Evolutionary conservation across 1,140 invertebrate genomes (phyloP), one percentile per base, ranked within the genome.

Genomic region (Littorina saxatilis): DNA sequence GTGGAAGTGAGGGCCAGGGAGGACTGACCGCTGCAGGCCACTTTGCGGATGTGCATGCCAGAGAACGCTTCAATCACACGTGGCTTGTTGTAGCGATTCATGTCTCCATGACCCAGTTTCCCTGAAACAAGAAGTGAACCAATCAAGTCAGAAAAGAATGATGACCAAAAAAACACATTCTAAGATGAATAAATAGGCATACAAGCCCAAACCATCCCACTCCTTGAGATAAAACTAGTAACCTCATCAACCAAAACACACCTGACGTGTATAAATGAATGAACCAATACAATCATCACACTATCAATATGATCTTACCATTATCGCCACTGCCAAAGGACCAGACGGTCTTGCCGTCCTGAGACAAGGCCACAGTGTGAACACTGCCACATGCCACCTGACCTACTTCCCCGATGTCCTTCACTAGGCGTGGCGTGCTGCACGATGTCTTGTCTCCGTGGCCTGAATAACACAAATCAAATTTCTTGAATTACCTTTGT

Each of bases 11-110:
- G 93, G 15, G 97, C 97, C 0, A 98, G 96, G 0, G 97, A 98
- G 91, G 98, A 98, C 91, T 99, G 98, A 47, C 97, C 98, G 0
- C 97, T 97, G 92, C 97, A 99, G 90, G 98, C 97, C 15, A 99
- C 97, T 93, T 98, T 98, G 37, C 97, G 94, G 1, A 98, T 96
- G 1, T 97, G 96, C 35, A 98, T 93, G 1, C 97, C 97, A 68
- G 95, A 95, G 20, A 99, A 92, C 55, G 96, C 96, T 88, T 98
- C 97, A 82, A 99, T 98, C 89, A 97, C 96, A 94, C 96, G 95
- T 2, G 98, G 97, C 78, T 90, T 90, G 72, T 90, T 91, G 50
- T 90, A 93, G 85, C 92, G 93, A 78, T 88, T 89, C 47, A 88
- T 90, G 80, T 92, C 91, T 37, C 91, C 91, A 88, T 92, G 91